Base-by-base conservation (phyloP, 2,113 vertebrate species). In the Colius striatus region DNA sequence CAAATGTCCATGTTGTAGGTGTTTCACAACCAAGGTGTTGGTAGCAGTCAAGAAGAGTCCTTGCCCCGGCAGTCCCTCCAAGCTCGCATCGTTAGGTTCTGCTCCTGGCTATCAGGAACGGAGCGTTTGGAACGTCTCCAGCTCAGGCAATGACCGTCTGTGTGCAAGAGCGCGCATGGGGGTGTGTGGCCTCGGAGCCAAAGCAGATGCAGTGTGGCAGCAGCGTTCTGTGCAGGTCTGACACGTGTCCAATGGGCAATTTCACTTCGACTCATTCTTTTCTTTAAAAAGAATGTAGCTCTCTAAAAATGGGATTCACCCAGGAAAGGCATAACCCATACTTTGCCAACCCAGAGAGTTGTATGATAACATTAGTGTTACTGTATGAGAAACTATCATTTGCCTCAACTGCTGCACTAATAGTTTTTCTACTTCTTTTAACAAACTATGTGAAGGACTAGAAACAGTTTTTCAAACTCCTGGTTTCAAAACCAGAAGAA, bases 111-210 rank as follows among this genome's bases (percentile, higher is more conserved):
- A 11, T 71, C 94, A 32, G 97, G 98, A 88, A 84, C 96, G 50
- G 97, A 96, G 81, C 94, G 21, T 86, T 92, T 98, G 57, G 97
- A 98, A 80, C 97, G 94, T 63, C 98, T 98, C 72, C 97, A 90
- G 58, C 98, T 97, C 98, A 99, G 99, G 99, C 99, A 99, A 97
- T 98, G 90, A 95, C 96, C 84, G 34, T 94, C 83, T 96, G 96
- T 94, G 98, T 48, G 90, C 93, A 17, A 8, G 7, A 74, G 97
- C 84, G 77, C 97, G 97, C 96, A 43, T 93, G 89, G 96, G 93
- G 91, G 95, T 30, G 34, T 50, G 94, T 74, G 65, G 53, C 38
- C 67, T 58, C 29, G 30, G 34, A 75, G 13, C 70, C 41, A 22
- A 54, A 62, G 70, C 91, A 84, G 78, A 73, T 80, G 48, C 80